These are phyloP conservation scores for Aricia agestis DNA, from an alignment of 1,140 invertebrate genomes.

Conservation along the genomic window DNA sequence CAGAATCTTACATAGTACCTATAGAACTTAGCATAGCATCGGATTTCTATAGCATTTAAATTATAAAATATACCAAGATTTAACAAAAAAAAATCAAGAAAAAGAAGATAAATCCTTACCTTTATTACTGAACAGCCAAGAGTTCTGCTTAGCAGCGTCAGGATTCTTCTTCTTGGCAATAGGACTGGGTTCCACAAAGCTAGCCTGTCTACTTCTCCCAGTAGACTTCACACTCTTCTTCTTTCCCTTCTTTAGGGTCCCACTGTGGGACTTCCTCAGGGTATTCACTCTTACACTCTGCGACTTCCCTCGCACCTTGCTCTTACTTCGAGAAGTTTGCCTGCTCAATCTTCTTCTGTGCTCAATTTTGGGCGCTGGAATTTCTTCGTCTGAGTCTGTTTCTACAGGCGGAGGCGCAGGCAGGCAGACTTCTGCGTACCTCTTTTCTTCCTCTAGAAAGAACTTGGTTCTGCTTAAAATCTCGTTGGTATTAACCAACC, in stretches of 20 bases:
- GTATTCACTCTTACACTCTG: slow-evolving; percentile 65
- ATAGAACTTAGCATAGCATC: too few species aligned
- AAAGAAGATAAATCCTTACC: slow-evolving; percentile 28
- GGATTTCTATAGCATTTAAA: too few species aligned
- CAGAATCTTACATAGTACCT: too few species aligned
- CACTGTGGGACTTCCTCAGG: slow-evolving; percentile 62
- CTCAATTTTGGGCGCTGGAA: slow-evolving; percentile 55
- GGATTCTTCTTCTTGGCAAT: slow-evolving; percentile 56
- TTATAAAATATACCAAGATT: too few species aligned
- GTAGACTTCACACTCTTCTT: slow-evolving; percentile 54
- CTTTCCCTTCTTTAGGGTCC: slow-evolving; percentile 63
- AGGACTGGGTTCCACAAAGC: slow-evolving; percentile 57
- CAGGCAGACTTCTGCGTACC: slow-evolving; percentile 41
- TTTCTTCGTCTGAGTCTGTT: slow-evolving; percentile 63
- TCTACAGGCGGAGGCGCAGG: slow-evolving; percentile 44
- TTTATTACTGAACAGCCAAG: slow-evolving; percentile 68
- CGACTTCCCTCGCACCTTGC: slow-evolving; percentile 65
- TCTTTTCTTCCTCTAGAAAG: slow-evolving; percentile 65
- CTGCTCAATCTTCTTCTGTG: slow-evolving; percentile 62
- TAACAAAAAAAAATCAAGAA: not conserved
- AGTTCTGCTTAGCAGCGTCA: slow-evolving; percentile 53
- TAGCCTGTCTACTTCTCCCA: slow-evolving; percentile 57
- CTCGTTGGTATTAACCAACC: slow-evolving; percentile 48
- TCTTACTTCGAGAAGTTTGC: slow-evolving; percentile 68
- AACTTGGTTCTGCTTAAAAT: slow-evolving; percentile 58